Evolutionary conservation across 2,113 vertebrate species (phyloP).

Genomic region (Columbina picui): DNA sequence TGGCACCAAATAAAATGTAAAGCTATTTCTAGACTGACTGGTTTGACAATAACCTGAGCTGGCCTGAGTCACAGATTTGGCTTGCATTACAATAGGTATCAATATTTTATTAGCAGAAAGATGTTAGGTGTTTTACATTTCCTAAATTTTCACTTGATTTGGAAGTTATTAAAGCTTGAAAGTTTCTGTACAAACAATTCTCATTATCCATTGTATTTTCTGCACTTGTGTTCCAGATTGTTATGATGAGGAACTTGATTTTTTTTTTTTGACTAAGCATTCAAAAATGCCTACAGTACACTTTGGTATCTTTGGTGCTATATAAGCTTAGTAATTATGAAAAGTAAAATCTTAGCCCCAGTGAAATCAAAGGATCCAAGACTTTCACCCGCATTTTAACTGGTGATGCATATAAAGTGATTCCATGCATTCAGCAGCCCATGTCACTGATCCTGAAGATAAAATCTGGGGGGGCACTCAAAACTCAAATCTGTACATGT

Average conservation of each 20-base stretch:
- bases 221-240: neutral
- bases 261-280: neutral
- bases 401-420: neutral
- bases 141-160: neutral
- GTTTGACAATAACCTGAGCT: neutral
- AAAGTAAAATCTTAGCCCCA: neutral
- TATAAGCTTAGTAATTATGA: neutral
- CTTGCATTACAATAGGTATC: neutral
- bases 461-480: neutral
- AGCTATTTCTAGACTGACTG: neutral
- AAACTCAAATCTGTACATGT: neutral
- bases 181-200: neutral
- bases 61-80: neutral
- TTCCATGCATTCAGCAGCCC: neutral
- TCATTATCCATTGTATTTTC: neutral
- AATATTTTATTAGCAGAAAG: neutral
- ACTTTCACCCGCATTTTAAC: neutral
- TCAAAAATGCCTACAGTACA: neutral
- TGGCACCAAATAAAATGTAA: neutral
- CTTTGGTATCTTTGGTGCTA: neutral
- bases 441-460: neutral
- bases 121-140: neutral
- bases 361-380: neutral
- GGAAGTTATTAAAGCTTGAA: neutral
- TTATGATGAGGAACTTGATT: neutral